A percentile compares a stretch with the other conserved stretches of the same genome.
Evolutionary conservation across 2,888 invertebrate genomes (phyloP).

Genomic region (Arenicola marina): DNA sequence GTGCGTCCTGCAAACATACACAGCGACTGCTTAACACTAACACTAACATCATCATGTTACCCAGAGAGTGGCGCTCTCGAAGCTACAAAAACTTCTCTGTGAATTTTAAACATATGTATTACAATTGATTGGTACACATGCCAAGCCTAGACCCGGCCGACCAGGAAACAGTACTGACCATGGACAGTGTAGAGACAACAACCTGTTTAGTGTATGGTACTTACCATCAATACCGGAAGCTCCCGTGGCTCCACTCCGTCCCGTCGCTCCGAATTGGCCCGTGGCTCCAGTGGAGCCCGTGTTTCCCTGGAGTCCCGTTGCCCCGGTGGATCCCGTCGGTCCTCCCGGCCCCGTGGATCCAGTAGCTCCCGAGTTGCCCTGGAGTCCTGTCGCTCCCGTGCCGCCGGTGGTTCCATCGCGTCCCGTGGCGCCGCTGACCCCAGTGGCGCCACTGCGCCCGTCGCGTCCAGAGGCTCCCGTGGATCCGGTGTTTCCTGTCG

Average conservation of each 20-base stretch:
- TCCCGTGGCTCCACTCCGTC: slow-evolving; percentile 2
- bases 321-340: slow-evolving; percentile 15
- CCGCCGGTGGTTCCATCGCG: slow-evolving; percentile 4
- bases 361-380: slow-evolving; percentile 13
- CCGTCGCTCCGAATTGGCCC: slow-evolving; percentile 1
- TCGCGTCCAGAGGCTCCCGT: slow-evolving; percentile 8
- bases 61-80: no score
- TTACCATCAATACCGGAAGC: no score
- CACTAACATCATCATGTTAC: no score
- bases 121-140: no score
- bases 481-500: background rate
- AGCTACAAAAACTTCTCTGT: no score
- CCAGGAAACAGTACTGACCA: no score
- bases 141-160: no score
- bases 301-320: background rate
- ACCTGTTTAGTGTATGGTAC: no score
- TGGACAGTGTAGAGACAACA: no score
- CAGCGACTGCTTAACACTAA: no score
- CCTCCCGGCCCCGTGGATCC: slow-evolving; percentile 15
- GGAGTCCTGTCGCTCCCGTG: slow-evolving; percentile 2
- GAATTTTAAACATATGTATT: no score
- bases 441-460: slow-evolving; percentile 6
- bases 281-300: background rate
- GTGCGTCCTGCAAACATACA: no score
- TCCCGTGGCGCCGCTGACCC: slow-evolving; percentile 11